phyloP scores from a whole-genome alignment of 2,888 invertebrate genomes.

The Biston stratarius region DNA sequence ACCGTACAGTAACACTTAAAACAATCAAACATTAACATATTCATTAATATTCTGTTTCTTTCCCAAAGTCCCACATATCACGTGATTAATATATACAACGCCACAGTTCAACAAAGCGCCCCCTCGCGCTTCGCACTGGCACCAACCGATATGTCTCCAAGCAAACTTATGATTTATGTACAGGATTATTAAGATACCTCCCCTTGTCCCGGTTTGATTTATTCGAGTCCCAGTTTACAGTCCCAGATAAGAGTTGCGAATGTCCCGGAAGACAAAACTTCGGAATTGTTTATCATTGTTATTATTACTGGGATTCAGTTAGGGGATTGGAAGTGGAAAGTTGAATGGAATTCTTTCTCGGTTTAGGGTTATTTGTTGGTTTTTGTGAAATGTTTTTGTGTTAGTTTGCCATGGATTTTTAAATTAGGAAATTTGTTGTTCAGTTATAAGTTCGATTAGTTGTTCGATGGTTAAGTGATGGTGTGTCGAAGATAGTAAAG shows the following conservation, averaged over 20 bases:
- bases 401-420: not conserved
- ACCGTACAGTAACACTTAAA: no score
- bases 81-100: conserved; percentile 20
- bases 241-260: conserved; percentile 45
- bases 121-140: conserved; percentile 18
- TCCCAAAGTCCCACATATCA: not conserved
- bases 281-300: conserved; percentile 40
- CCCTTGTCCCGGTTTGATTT: conserved; percentile 37
- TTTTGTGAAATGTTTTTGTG: conserved; percentile 1
- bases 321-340: conserved; percentile 33
- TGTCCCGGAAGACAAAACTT: conserved; percentile 39
- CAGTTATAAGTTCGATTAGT: not conserved
- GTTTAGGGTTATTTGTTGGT: conserved; percentile 4
- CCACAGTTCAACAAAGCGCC: conserved; percentile 31
- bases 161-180: conserved; percentile 47
- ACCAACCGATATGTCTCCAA: conserved; percentile 34
- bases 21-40: not conserved
- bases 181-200: conserved; percentile 48
- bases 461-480: no score
- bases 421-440: not conserved
- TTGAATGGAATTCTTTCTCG: conserved; percentile 20
- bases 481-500: no score
- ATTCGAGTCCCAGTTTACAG: conserved; percentile 43
- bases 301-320: conserved; percentile 38
- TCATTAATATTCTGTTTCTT: not conserved